A percentile compares a stretch with the other conserved stretches of the same genome.
phyloP scores from a whole-genome alignment of 2,888 invertebrate species.

The Xanthia togata region DNA sequence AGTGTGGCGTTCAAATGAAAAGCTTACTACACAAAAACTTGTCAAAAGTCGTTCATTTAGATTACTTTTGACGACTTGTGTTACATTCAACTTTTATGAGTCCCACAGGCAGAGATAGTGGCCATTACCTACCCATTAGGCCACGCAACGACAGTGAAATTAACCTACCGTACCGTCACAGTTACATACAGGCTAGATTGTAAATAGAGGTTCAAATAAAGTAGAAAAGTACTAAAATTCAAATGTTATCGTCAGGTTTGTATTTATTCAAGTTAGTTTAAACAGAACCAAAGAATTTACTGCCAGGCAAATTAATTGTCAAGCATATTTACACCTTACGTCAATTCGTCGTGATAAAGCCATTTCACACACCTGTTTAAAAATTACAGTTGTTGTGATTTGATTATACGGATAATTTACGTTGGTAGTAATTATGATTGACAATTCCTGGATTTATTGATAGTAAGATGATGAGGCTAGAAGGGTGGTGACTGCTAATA shows the following conservation, averaged over 20 bases:
- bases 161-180: conserved; percentile 12
- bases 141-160: conserved; percentile 31
- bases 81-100: conserved; percentile 36
- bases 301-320: too few species aligned
- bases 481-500: neutral
- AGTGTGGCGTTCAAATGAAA: neutral
- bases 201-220: neutral
- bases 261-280: too few species aligned
- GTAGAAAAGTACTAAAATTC: neutral
- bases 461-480: neutral
- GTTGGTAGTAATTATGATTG: too few species aligned
- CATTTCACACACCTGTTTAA: neutral
- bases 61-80: conserved; percentile 39
- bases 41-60: conserved; percentile 27
- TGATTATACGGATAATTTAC: too few species aligned
- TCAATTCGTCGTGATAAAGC: neutral
- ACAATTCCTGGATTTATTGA: neutral
- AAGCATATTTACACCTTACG: too few species aligned
- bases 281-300: too few species aligned
- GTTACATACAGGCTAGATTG: conserved; percentile 5
- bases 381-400: neutral
- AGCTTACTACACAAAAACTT: conserved; percentile 21
- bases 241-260: neutral
- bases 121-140: conserved; percentile 28
- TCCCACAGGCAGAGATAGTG: conserved; percentile 38